Evolutionary conservation across 1,140 invertebrate species (phyloP).

Genomic region (Asbolus verrucosus): DNA sequence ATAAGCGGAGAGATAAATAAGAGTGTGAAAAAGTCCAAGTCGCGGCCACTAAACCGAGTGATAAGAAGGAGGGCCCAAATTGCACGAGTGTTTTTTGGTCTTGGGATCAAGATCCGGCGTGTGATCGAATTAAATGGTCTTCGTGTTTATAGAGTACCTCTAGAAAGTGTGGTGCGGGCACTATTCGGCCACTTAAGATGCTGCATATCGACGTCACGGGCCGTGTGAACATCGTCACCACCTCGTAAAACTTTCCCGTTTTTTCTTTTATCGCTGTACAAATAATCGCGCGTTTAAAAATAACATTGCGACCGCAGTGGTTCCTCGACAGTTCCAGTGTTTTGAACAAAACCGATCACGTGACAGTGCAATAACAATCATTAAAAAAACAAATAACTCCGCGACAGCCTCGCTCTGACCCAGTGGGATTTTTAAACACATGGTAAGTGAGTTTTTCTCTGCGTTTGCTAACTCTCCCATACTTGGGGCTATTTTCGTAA

Average conservation of each 20-base stretch:
- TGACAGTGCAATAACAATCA: slow-evolving; percentile 24
- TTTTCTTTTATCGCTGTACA: slow-evolving; percentile 45
- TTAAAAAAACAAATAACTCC: slow-evolving; percentile 17
- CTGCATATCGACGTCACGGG: neutral
- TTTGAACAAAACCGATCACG: slow-evolving; percentile 39
- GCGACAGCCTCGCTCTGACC: slow-evolving; percentile 28
- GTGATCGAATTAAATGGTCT: too few species aligned
- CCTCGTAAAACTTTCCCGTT: slow-evolving; percentile 43
- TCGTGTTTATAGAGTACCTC: neutral
- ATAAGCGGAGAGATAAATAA: slow-evolving; percentile 4
- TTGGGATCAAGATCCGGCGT: too few species aligned
- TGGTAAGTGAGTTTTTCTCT: slow-evolving; percentile 44
- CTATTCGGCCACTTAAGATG: slow-evolving; percentile 15
- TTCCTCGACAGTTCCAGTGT: slow-evolving; percentile 31
- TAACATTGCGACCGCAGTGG: slow-evolving; percentile 35
- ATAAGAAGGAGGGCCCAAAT: neutral
- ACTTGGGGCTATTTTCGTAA: slow-evolving; percentile 34
- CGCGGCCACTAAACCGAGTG: neutral
- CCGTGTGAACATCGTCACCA: neutral
- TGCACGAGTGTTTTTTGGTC: too few species aligned
- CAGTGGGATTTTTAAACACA: slow-evolving; percentile 48
- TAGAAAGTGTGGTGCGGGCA: slow-evolving; percentile 8
- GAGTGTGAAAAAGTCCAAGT: neutral
- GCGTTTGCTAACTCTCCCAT: slow-evolving; percentile 29
- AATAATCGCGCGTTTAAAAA: slow-evolving; percentile 48